Conservation (phyloP, 1,140 invertebrate genomes). For the Saccostrea cuccullata region DNA sequence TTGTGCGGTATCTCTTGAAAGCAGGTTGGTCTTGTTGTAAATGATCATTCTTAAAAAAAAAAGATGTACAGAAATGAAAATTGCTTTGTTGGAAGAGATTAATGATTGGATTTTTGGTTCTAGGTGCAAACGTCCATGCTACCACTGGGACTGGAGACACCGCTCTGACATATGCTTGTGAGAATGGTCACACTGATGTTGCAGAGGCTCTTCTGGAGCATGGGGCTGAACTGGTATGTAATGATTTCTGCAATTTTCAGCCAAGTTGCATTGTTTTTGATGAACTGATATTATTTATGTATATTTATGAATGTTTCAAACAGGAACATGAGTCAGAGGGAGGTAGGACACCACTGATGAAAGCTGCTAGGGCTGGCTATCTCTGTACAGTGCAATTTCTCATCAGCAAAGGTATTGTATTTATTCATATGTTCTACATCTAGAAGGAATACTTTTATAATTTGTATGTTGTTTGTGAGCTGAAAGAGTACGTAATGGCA, state of each 20-base stretch:
- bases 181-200: slow-evolving; percentile 80
- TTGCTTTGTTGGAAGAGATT: too few relatives aligned
- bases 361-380: slow-evolving; percentile 80
- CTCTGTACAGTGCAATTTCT: slow-evolving; percentile 79
- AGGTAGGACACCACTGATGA: slow-evolving; percentile 81
- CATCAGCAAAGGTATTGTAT: slow-evolving; percentile 75
- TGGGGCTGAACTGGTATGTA: slow-evolving; percentile 78
- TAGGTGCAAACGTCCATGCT: slow-evolving; percentile 91
- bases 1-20: slow-evolving; percentile 84
- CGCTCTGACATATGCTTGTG: slow-evolving; percentile 80
- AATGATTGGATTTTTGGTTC: neutral
- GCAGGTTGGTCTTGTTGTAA: slow-evolving; percentile 63
- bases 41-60: too few relatives aligned
- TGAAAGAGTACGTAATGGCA: neutral
- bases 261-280: neutral
- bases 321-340: slow-evolving; percentile 79
- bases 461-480: neutral
- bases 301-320: slow-evolving; percentile 32
- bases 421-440: neutral
- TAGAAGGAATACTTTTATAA: neutral
- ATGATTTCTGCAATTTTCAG: neutral
- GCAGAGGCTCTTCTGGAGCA: slow-evolving; percentile 75
- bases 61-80: too few relatives aligned
- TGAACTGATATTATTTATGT: neutral
- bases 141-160: slow-evolving; percentile 89